Percentiles rank a stretch among this genome's conserved stretches.
Conservation (phyloP, 1,140 invertebrate species). For the Scaptomyza montana region DNA sequence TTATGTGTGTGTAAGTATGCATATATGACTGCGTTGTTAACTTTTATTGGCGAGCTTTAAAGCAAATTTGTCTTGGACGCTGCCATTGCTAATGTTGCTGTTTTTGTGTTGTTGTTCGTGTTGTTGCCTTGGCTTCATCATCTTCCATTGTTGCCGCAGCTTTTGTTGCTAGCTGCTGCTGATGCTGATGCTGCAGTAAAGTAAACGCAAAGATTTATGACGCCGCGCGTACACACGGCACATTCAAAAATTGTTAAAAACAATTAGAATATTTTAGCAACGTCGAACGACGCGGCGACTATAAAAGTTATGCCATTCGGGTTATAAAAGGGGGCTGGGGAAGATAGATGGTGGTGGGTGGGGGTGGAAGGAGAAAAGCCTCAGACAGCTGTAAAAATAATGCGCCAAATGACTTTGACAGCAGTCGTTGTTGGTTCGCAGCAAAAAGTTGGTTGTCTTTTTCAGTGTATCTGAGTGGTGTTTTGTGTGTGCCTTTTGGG, state of each 20-base stretch:
- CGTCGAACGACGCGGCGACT: slow-evolving; percentile 59
- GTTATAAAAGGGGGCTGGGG: slow-evolving; percentile 32
- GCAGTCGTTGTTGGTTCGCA: slow-evolving; percentile 39
- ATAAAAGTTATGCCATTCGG: slow-evolving; percentile 72
- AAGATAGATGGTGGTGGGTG: neutral
- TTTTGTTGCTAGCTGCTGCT: slow-evolving; percentile 27
- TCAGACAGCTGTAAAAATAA: slow-evolving; percentile 72
- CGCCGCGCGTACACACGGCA: slow-evolving; percentile 59
- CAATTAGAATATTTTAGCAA: slow-evolving; percentile 80
- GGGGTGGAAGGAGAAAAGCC: neutral
- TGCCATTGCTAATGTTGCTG: slow-evolving; percentile 30
- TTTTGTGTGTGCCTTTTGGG: too few species aligned
- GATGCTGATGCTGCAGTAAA: slow-evolving; percentile 45
- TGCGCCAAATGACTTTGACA: slow-evolving; percentile 76
- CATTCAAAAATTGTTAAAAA: slow-evolving; percentile 80
- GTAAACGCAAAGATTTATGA: slow-evolving; percentile 64
- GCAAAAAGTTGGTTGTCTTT: slow-evolving; percentile 23
- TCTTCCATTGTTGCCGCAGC: slow-evolving; percentile 38
- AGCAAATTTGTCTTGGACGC: slow-evolving; percentile 76
- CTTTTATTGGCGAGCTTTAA: slow-evolving; percentile 81
- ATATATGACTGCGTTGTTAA: slow-evolving; percentile 65
- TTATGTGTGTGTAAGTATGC: slow-evolving; percentile 47
- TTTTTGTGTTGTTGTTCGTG: slow-evolving; percentile 29
- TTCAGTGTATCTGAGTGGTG: neutral
- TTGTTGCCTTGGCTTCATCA: slow-evolving; percentile 58